Evolutionary conservation across 2,888 invertebrate genomes (phyloP).

Genomic region (Sipha maydis): DNA sequence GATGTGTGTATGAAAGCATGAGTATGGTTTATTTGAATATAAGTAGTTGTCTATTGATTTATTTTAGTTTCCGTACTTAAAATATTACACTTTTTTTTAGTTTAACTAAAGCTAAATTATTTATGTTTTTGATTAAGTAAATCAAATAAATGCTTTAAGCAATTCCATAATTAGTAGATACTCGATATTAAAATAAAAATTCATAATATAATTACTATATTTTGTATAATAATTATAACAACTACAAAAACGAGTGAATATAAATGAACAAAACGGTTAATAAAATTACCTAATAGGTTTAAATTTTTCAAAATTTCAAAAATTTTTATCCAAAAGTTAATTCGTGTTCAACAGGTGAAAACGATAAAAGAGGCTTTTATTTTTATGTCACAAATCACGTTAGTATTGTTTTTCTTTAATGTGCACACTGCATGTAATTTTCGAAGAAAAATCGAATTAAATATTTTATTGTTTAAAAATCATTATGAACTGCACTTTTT

Average conservation of each 20-base stretch:
- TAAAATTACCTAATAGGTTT: not conserved
- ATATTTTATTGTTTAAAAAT: not conserved
- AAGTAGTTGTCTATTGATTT: too few relatives aligned
- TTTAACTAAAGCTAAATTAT: too few relatives aligned
- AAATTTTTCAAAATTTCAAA: slow-evolving; percentile 11
- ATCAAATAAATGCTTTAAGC: too few relatives aligned
- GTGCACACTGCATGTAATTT: not conserved
- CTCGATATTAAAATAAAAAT: too few relatives aligned
- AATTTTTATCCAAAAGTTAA: slow-evolving; percentile 20
- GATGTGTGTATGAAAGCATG: too few relatives aligned
- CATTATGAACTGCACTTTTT: not conserved
- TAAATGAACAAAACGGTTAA: not conserved
- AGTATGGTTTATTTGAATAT: too few relatives aligned
- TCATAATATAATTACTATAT: too few relatives aligned
- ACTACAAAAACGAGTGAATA: not conserved
- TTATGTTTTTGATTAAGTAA: too few relatives aligned
- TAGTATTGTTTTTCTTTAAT: slow-evolving; percentile 16
- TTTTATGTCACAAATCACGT: not conserved
- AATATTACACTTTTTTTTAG: too few relatives aligned
- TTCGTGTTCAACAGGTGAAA: slow-evolving; percentile 35
- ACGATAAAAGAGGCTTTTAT: slow-evolving; percentile 11
- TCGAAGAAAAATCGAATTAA: not conserved
- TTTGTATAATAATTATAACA: not conserved
- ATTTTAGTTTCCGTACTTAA: too few relatives aligned
- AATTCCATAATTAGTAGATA: too few relatives aligned